A percentile compares a stretch with the other conserved stretches of the same genome.
Conservation (phyloP, 2,113 vertebrate species). For the Isichthys henryi region DNA sequence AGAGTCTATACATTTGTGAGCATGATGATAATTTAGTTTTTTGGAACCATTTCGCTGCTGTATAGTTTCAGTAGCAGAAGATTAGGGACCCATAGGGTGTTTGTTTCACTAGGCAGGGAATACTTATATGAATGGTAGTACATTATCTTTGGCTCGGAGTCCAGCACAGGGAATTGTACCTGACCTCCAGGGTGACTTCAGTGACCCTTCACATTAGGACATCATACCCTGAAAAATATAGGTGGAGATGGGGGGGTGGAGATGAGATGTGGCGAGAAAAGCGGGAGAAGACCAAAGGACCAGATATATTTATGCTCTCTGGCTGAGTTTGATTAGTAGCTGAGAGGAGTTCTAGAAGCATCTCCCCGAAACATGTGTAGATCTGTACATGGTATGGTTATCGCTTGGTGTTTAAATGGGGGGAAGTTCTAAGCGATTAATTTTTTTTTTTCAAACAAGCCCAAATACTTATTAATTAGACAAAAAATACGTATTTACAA, state of each 20-base stretch:
- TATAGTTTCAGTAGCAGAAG: neutral
- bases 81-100: neutral
- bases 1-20: neutral
- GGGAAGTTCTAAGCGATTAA: neutral
- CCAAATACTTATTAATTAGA: neutral
- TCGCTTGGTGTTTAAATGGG: neutral
- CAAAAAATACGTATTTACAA: neutral
- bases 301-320: neutral
- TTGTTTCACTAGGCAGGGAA: neutral
- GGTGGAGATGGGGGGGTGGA: neutral
- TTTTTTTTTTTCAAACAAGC: neutral
- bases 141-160: neutral
- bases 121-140: neutral
- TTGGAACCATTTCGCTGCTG: neutral
- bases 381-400: neutral
- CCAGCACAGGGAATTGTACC: neutral
- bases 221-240: neutral
- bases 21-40: neutral
- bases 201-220: neutral
- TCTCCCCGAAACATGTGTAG: neutral
- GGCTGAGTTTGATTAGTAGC: neutral
- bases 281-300: neutral
- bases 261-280: neutral
- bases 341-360: neutral
- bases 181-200: neutral